Evolutionary conservation across 2,888 invertebrate genomes (phyloP), one percentile per base, ranked within the genome.

Genomic region (Ditula angustiorana): DNA sequence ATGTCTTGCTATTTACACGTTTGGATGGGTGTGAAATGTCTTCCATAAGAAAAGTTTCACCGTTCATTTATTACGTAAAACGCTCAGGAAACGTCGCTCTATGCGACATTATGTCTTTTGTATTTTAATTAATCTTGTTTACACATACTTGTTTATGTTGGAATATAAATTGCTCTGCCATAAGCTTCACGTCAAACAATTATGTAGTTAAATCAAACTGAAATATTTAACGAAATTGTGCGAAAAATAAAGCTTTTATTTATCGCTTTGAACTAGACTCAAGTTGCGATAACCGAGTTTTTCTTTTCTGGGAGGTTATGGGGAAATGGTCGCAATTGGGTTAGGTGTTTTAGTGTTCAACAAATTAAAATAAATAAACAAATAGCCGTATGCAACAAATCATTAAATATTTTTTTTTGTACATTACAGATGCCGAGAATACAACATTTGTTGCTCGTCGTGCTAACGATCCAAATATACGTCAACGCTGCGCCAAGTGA

Each of bases 341-440:
- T n/a, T n/a, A n/a, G n/a, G n/a, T n/a, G n/a, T n/a, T n/a, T n/a
- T n/a, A n/a, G n/a, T n/a, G n/a, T n/a, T n/a, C n/a, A n/a, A n/a
- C n/a, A n/a, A n/a, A n/a, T n/a, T n/a, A n/a, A n/a, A n/a, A n/a
- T n/a, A n/a, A n/a, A n/a, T n/a, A n/a, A n/a, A n/a, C n/a, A n/a
- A n/a, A n/a, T n/a, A n/a, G n/a, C n/a, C n/a, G n/a, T 46, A 4
- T 21, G 7, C 11, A 7, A 47, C n/a, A 37, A 58, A 60, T 33
- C 2, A 24, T 35, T 30, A 21, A 28, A 10, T 11, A 37, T 28
- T 35, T 71, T 56, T 71, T 61, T 71, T 69, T 23, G n/a, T 71
- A 49, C 53, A 67, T 91, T 90, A 61, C 90, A 92, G 91, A 91
- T 91, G 90, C 78, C 74, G 74, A 74, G 60, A 66, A 35, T 76